A percentile compares a stretch with the other conserved stretches of the same genome.
These are phyloP conservation scores for Smittia aterrima DNA, from an alignment of 2,888 invertebrate species.

Conservation along the genomic window DNA sequence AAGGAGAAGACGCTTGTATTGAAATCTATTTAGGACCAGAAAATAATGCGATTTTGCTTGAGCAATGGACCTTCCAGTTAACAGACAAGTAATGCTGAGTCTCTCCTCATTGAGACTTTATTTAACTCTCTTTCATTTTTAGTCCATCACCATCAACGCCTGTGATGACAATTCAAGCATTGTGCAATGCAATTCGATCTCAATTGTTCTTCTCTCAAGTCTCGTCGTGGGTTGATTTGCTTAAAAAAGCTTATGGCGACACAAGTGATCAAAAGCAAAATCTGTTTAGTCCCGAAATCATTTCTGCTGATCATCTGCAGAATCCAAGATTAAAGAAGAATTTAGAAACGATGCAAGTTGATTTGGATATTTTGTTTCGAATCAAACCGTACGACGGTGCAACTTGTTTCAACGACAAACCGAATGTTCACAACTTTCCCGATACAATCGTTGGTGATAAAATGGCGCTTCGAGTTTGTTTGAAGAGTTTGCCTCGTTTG, in stretches of 20 bases:
- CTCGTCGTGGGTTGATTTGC: constrained; percentile 75
- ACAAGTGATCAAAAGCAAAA: constrained; percentile 32
- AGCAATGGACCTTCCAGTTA: constrained; percentile 54
- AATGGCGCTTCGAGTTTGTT: constrained; percentile 55
- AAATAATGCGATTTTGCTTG: constrained; percentile 51
- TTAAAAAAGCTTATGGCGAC: constrained; percentile 47
- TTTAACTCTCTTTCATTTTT: constrained; percentile 6
- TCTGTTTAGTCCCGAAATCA: constrained; percentile 49
- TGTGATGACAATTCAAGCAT: constrained; percentile 60
- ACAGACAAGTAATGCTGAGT: constrained; percentile 51
- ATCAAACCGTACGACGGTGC: constrained; percentile 51
- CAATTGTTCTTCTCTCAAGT: constrained; percentile 96
- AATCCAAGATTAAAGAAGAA: constrained; percentile 54
- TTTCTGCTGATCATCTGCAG: too few relatives aligned
- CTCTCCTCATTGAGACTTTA: neutral
- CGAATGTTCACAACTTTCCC: constrained; percentile 54
- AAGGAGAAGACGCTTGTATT: constrained; percentile 53
- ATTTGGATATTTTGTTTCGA: constrained; percentile 53
- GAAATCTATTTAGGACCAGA: constrained; percentile 54
- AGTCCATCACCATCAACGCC: constrained; percentile 63
- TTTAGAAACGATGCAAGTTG: constrained; percentile 53
- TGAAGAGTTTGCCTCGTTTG: constrained; percentile 71
- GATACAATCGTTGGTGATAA: constrained; percentile 52
- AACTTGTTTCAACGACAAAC: constrained; percentile 52
- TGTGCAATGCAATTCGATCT: constrained; percentile 89